Evolutionary conservation across 1,140 invertebrate genomes (phyloP).

Genomic region (Paralvinella palmiformis): DNA sequence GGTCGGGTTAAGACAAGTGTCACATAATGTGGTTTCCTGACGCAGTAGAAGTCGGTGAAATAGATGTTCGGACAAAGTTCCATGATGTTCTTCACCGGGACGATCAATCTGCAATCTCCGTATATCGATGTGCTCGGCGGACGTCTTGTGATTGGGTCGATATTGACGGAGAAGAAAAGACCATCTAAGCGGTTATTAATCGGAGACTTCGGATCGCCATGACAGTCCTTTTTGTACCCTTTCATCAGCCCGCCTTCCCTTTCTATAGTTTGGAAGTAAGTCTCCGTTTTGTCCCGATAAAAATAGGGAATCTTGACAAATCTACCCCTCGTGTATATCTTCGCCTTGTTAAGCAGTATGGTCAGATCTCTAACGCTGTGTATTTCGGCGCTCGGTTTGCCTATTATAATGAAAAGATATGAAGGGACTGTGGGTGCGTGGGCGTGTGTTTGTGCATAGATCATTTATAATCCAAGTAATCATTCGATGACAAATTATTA

Average conservation of each 20-base stretch:
- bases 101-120: not conserved
- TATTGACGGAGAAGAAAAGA: not conserved
- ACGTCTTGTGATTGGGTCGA: not conserved
- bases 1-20: not conserved
- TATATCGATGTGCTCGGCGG: not conserved
- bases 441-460: no score
- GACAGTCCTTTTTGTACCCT: not conserved
- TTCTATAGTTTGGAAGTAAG: not conserved
- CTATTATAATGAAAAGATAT: no score
- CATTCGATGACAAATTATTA: no score
- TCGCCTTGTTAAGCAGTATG: no score
- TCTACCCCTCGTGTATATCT: no score
- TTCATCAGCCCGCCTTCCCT: not conserved
- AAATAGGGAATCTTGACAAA: no score
- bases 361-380: no score
- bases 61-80: no score
- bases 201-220: not conserved
- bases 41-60: not conserved
- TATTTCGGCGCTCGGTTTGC: no score
- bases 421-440: no score
- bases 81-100: not conserved
- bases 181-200: not conserved
- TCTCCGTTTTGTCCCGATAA: not conserved
- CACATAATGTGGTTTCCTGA: not conserved
- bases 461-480: no score